Base-by-base conservation (phyloP, 2,888 invertebrate species). In the Lasiommata megera region DNA sequence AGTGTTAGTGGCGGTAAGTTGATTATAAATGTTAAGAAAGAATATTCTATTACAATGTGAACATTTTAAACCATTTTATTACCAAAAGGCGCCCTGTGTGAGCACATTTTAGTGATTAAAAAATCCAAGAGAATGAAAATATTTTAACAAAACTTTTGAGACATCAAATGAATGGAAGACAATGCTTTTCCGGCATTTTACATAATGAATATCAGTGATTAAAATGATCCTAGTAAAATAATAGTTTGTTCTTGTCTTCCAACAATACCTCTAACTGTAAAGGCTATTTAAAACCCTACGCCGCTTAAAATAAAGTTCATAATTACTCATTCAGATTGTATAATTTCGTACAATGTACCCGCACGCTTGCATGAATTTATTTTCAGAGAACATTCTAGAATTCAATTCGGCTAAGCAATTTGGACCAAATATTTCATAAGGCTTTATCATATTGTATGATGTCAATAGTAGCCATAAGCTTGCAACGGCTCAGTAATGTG, bases 171-270 rank as follows among this genome's bases (percentile, higher is more conserved):
- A 31, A 31, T 31, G 9, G 16, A 46, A 46, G 46, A 46, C 46
- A 46, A 31, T 46, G 16, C 31, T 46, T 51, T 38, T 28, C 38
- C 51, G 38, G 28, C 51, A 40, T 51, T 40, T 51, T 51, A 40
- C 51, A 38, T 50, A 50, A 50, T 51, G 51, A 51, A 51, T 51
- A 29, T 37, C 40, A 28, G 51, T 51, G 38, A 51, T 51, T 51
- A 51, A 51, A 51, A 51, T 51, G 28, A 51, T 51, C 28, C 38
- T 38, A 51, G 28, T 38, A 40, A 38, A 34, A 37, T 50, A 37
- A 38, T 51, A 51, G 37, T 51, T 51, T 38, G 38, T 50, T 51
- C 51, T 50, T 50, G 38, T 38, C 38, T 37, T 37, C 23, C 29
- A 11, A 51, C 51, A 38, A 51, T 28, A n/a, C 16, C 14, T 7